These are phyloP conservation scores for Atta cephalotes DNA, from an alignment of 1,140 invertebrate genomes.

Conservation along the genomic window DNA sequence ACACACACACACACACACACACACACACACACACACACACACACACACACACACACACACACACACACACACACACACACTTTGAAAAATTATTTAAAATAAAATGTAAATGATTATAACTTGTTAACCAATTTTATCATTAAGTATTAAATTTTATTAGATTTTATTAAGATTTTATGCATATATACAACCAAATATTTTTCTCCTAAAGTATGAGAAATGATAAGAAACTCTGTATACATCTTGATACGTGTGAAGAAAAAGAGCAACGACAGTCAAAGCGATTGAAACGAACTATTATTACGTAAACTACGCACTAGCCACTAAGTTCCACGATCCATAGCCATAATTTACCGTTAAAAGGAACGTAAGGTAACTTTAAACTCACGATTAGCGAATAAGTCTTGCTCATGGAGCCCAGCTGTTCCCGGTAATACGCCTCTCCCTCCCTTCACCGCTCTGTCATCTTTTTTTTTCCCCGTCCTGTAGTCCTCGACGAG, in stretches of 20 bases:
- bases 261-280: constrained; percentile 15
- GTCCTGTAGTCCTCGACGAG: constrained; percentile 25
- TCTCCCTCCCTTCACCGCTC: background rate
- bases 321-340: constrained; percentile 57
- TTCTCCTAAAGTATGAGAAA: background rate
- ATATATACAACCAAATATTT: background rate
- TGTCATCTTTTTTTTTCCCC: background rate
- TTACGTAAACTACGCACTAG: constrained; percentile 50
- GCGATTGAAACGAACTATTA: constrained; percentile 27
- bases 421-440: constrained; percentile 50
- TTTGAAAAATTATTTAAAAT: constrained; percentile 3
- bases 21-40: too few relatives aligned
- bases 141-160: background rate
- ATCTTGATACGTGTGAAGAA: background rate
- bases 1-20: too few relatives aligned
- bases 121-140: background rate
- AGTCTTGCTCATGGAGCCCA: constrained; percentile 59
- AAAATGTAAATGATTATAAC: background rate
- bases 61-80: too few relatives aligned
- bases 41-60: too few relatives aligned
- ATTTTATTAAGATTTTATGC: background rate
- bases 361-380: constrained; percentile 46
- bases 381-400: constrained; percentile 48
- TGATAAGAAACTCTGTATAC: constrained; percentile 28
- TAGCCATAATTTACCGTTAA: constrained; percentile 49